Evolutionary conservation across 1,140 invertebrate species (phyloP), one percentile per base, ranked within the genome.

Genomic region (Lasaia peninsularis): DNA sequence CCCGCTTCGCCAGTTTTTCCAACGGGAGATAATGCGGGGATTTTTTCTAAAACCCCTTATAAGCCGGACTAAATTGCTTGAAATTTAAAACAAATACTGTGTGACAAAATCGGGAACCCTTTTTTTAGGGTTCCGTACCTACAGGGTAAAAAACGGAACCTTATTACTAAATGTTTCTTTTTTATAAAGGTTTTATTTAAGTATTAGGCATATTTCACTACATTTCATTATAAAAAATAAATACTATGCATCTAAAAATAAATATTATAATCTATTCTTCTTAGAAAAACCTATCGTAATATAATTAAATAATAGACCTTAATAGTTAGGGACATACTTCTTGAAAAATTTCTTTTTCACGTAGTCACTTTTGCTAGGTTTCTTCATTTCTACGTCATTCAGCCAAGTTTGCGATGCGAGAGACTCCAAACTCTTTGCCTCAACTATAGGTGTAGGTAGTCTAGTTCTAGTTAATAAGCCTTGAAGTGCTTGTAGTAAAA

Each of bases 401-500:
- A 73, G 24, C 75, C 73, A 78, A 37, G 75, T 65, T 58, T 69
- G 55, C 20, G 69, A 54, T n/a, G 12, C 2, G 16, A 52, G 9
- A 32, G 69, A 52, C 35, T 70, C 69, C 5, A 79, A 56, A 51
- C 56, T 65, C 66, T 75, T 83, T 33, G 78, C 82, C 70, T 88
- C 76, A 10, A 86, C 75, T 8, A 87, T 75, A 1, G 78, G 74
- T 9, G 84, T 84, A 9, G 78, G 77, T 21, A 87, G 32, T 60
- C 81, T 73, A 1, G 78, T 75, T 60, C 85, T 75, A 1, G 55
- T 69, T 24, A 89, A 57, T 0, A 90, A 60, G 16, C 84, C 79
- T 75, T 82, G 80, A n/a, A 90, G 59, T 1, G 87, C 84, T 78
- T 89, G 86, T 1, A 90, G 65, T 10, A 90, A 56, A 57, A 90